Conservation (phyloP, 1,140 invertebrate genomes). For the Lithobius niger region DNA sequence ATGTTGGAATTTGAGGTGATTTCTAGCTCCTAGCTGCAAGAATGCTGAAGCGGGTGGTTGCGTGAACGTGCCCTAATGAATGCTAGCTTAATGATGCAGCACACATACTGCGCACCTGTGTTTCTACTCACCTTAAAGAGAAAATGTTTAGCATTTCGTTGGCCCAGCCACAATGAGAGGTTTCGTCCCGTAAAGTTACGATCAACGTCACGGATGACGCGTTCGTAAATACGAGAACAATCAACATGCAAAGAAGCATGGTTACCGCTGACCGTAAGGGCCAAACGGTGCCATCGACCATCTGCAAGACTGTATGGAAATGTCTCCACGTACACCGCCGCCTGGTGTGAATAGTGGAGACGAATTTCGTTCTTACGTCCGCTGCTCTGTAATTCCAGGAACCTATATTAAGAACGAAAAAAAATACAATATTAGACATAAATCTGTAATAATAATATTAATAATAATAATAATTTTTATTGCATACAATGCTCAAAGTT, state of each 20-base stretch:
- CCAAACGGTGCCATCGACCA: constrained; percentile 70
- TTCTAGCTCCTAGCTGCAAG: no score
- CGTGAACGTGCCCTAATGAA: no score
- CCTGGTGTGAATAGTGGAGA: constrained; percentile 43
- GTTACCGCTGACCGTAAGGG: constrained; percentile 62
- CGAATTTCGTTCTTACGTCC: constrained; percentile 63
- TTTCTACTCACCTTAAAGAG: constrained; percentile 77
- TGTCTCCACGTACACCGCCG: constrained; percentile 57
- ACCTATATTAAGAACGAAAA: constrained; percentile 39
- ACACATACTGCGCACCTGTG: no score
- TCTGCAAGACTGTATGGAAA: constrained; percentile 75
- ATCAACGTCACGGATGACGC: constrained; percentile 51
- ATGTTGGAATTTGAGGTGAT: no score
- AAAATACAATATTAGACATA: constrained; percentile 6
- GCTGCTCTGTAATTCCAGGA: constrained; percentile 79
- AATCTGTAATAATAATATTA: no score
- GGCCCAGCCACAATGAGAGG: constrained; percentile 68
- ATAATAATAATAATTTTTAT: no score
- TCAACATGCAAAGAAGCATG: constrained; percentile 70
- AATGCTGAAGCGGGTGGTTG: no score
- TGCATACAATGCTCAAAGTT: no score
- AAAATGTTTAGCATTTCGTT: constrained; percentile 68
- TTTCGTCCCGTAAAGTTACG: constrained; percentile 46
- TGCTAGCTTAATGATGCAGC: no score
- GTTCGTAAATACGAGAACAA: constrained; percentile 67